Percentiles rank a stretch among this genome's conserved stretches.
phyloP scores from a whole-genome alignment of 1,140 invertebrate genomes.

The Drosophila biarmipes region DNA sequence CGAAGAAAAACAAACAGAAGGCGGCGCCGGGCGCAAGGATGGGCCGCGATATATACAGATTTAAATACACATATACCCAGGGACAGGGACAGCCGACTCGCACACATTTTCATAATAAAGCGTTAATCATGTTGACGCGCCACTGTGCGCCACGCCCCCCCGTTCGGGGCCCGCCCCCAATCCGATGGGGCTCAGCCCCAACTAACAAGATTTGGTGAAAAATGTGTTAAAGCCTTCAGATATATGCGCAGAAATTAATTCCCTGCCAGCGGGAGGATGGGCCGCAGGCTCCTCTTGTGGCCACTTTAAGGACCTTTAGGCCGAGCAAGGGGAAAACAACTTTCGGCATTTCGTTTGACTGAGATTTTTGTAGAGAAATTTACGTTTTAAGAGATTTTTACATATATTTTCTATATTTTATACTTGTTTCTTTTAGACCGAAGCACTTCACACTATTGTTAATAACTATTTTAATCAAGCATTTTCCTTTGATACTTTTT shows the following conservation, averaged over 20 bases:
- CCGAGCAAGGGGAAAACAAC: neutral
- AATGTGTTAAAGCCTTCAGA: slow-evolving; percentile 61
- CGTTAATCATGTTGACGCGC: slow-evolving; percentile 73
- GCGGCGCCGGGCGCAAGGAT: slow-evolving; percentile 9
- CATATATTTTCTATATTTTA: no score
- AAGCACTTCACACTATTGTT: no score
- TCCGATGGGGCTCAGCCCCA: slow-evolving; percentile 14
- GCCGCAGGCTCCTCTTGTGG: no score
- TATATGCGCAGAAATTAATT: slow-evolving; percentile 63
- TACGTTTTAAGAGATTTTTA: no score
- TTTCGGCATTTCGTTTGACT: no score
- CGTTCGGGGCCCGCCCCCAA: neutral
- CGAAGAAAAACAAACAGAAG: slow-evolving; percentile 32
- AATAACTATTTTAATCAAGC: no score
- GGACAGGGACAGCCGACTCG: slow-evolving; percentile 1
- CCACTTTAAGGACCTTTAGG: neutral
- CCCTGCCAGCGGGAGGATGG: neutral
- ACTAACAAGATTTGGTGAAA: slow-evolving; percentile 50
- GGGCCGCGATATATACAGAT: neutral
- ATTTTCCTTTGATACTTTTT: no score
- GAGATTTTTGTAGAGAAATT: no score
- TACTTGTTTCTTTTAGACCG: no score
- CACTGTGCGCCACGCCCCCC: slow-evolving; percentile 26
- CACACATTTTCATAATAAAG: slow-evolving; percentile 55
- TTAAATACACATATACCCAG: neutral